These are phyloP conservation scores for Drosophila bipectinata DNA, from an alignment of 1,140 invertebrate species.

Conservation along the genomic window DNA sequence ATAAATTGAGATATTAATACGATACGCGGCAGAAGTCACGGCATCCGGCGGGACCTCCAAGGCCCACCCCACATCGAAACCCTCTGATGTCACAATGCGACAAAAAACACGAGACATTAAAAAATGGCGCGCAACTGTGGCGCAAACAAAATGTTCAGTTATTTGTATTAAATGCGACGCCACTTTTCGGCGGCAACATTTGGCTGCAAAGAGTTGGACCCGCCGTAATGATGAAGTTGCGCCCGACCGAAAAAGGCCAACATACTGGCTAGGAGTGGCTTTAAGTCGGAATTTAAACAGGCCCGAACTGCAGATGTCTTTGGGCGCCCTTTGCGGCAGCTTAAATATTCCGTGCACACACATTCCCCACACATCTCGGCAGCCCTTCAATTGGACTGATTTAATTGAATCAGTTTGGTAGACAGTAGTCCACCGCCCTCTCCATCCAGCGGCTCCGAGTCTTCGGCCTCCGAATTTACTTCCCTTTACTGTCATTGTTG, in stretches of 20 bases:
- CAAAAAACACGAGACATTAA: slow-evolving; percentile 75
- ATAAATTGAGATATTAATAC: slow-evolving; percentile 82
- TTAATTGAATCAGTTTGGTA: slow-evolving; percentile 79
- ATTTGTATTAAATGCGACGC: slow-evolving; percentile 76
- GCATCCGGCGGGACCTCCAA: slow-evolving; percentile 15
- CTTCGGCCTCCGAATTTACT: slow-evolving; percentile 63
- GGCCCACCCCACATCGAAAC: neutral
- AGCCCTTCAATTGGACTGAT: slow-evolving; percentile 80
- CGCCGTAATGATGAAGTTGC: slow-evolving; percentile 63
- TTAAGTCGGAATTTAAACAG: slow-evolving; percentile 74
- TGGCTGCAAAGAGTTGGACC: slow-evolving; percentile 40
- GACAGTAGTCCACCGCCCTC: slow-evolving; percentile 4
- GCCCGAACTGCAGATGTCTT: slow-evolving; percentile 1
- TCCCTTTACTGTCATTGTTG: slow-evolving; percentile 36
- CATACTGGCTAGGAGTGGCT: slow-evolving; percentile 11
- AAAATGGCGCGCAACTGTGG: slow-evolving; percentile 75
- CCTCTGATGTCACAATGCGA: slow-evolving; percentile 61
- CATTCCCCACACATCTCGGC: slow-evolving; percentile 62
- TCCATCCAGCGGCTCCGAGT: neutral
- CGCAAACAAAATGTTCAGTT: slow-evolving; percentile 77
- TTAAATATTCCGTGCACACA: slow-evolving; percentile 75
- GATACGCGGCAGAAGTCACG: slow-evolving; percentile 76
- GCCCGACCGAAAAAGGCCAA: slow-evolving; percentile 11
- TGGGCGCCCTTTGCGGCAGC: slow-evolving; percentile 41
- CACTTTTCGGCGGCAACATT: slow-evolving; percentile 64